These are phyloP conservation scores for Lipotes vexillifer DNA, from an alignment of 2,113 vertebrate genomes.

Conservation along the genomic window DNA sequence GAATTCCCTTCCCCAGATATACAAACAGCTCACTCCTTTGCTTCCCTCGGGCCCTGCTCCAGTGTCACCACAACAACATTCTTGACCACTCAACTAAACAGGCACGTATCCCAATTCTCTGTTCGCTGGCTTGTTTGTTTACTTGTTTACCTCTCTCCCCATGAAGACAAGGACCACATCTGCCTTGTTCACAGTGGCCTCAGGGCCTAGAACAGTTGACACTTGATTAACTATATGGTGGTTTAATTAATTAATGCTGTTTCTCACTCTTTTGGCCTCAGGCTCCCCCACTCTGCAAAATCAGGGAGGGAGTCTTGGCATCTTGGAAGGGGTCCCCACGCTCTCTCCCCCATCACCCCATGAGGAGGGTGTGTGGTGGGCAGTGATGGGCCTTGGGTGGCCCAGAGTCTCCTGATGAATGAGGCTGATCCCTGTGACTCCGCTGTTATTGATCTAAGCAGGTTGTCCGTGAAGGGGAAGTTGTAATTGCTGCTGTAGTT, in stretches of 20 bases:
- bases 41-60: background rate
- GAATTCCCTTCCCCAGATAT: background rate
- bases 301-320: background rate
- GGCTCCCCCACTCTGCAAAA: background rate
- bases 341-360: fast-evolving
- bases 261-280: background rate
- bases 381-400: conserved; percentile 23
- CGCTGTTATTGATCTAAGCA: conserved; percentile 82
- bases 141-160: background rate
- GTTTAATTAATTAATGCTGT: background rate
- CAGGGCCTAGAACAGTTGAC: background rate
- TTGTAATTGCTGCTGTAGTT: conserved; percentile 85
- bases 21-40: fast-evolving
- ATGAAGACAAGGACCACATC: background rate
- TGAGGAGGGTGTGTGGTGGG: fast-evolving
- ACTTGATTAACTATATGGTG: background rate
- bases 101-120: fast-evolving
- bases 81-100: background rate
- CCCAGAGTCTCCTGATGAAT: conserved; percentile 56
- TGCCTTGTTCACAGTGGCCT: background rate
- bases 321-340: background rate
- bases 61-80: fast-evolving
- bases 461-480: conserved; percentile 82
- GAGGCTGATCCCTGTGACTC: conserved; percentile 53
- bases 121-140: background rate